phyloP scores from a whole-genome alignment of 2,888 invertebrate genomes.

The Tribolium freemani region DNA sequence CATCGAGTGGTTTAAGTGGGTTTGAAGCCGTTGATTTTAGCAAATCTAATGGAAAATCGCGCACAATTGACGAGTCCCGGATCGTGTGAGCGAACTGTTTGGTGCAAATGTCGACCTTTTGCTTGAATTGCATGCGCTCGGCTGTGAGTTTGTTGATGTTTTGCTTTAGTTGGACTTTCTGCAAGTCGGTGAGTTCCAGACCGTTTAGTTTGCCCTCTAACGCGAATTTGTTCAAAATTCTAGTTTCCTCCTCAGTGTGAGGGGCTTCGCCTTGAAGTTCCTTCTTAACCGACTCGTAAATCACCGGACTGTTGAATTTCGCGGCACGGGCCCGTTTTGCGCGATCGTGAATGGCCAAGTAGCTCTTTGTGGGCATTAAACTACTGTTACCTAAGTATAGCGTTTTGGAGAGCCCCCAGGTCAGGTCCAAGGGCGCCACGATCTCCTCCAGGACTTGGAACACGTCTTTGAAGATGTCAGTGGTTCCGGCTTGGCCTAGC shows the following conservation, averaged over 20 bases:
- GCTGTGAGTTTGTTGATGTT: constrained; percentile 71
- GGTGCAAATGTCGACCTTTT: constrained; percentile 77
- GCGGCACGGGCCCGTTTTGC: constrained; percentile 81
- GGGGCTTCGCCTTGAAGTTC: constrained; percentile 54
- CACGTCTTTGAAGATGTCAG: constrained; percentile 78
- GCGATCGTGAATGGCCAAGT: constrained; percentile 84
- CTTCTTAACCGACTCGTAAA: constrained; percentile 78
- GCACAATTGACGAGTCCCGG: constrained; percentile 75
- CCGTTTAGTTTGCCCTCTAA: constrained; percentile 90
- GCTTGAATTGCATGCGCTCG: constrained; percentile 75
- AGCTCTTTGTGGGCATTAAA: constrained; percentile 84
- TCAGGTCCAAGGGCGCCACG: constrained; percentile 81
- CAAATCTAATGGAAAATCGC: constrained; percentile 81
- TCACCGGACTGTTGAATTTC: constrained; percentile 80
- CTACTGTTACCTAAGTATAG: constrained; percentile 85
- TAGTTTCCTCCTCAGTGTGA: constrained; percentile 74
- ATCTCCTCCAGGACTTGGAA: constrained; percentile 83
- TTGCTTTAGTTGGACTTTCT: constrained; percentile 71
- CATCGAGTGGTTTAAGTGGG: constrained; percentile 73
- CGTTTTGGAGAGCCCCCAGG: constrained; percentile 90
- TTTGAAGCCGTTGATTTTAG: constrained; percentile 77
- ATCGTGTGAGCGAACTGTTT: constrained; percentile 78
- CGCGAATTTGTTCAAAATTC: constrained; percentile 82
- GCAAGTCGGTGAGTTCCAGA: constrained; percentile 74
- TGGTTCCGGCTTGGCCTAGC: constrained; percentile 66